Conservation (phyloP, 2,888 invertebrate species). For the Piscicola geometra region DNA sequence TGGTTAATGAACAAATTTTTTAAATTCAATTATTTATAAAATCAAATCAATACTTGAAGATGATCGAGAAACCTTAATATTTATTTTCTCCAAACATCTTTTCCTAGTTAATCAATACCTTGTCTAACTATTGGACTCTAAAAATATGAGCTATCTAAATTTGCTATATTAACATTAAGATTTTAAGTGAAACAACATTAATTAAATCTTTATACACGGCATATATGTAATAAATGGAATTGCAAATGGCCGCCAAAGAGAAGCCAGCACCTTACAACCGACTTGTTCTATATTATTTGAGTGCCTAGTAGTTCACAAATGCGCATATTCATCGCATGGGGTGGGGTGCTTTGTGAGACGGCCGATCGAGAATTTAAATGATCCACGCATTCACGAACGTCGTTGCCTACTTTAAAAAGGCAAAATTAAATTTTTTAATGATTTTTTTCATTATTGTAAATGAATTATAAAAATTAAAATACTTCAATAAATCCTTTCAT, state of each 20-base stretch:
- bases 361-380: slow-evolving; percentile 9
- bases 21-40: not conserved
- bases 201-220: slow-evolving; percentile 18
- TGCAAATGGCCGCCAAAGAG: slow-evolving; percentile 31
- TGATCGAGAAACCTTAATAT: not conserved
- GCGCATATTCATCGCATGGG: slow-evolving; percentile 26
- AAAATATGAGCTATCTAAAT: not conserved
- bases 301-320: slow-evolving; percentile 34
- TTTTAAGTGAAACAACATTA: slow-evolving; percentile 14
- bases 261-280: slow-evolving; percentile 34
- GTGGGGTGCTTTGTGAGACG: not conserved
- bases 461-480: not conserved
- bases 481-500: not conserved
- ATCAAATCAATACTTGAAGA: not conserved
- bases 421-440: too few species aligned
- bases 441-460: not conserved
- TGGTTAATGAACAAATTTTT: not conserved
- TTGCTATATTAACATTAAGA: not conserved
- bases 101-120: not conserved
- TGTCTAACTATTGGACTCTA: too few species aligned
- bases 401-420: not conserved
- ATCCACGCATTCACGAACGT: not conserved
- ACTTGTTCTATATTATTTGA: slow-evolving; percentile 33
- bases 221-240: slow-evolving; percentile 28
- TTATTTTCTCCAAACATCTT: not conserved